Evolutionary conservation across 2,888 invertebrate species (phyloP), one percentile per base, ranked within the genome.

Genomic region (Metellina segmentata): DNA sequence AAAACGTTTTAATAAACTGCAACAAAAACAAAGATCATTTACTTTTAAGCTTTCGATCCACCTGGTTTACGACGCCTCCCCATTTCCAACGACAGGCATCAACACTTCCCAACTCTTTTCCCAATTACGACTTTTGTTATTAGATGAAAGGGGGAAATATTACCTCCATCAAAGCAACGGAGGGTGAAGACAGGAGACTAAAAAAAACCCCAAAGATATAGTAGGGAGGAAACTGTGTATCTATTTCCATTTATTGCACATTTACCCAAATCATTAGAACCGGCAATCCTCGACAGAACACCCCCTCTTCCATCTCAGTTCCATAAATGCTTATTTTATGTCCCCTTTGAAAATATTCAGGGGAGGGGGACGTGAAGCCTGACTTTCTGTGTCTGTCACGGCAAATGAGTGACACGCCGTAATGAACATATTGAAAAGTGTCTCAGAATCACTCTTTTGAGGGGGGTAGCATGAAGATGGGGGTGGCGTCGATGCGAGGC

Each of bases 381-480:
- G 77, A 75, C 77, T 71, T 81, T 82, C 75, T 77, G 77, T 34
- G 77, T 48, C 85, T 87, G 81, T 81, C 88, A 81, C 49, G 48
- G 13, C n/a, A n/a, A 72, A 13, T 89, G 89, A 89, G 89, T 89
- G 89, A 89, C 89, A 34, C 53, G 20, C 20, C 9, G 78, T 89
- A 89, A 89, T 89, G 89, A 89, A 89, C 89, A 89, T 83, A 89
- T 89, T 78, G 89, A 89, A 89, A 89, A 85, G 83, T 89, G 89
- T 78, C 83, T 78, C 89, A 13, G 75, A 74, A 87, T 70, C 85
- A 77, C 79, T 79, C 70, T 79, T 85, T 34, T 49, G 49, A 5
- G 78, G 53, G n/a, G n/a, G 16, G 77, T n/a, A 34, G 52, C 9
- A n/a, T 7, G 48, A 48, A 69, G 69, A 48, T 8, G 48, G 16